Conservation (phyloP, 2,888 invertebrate genomes). For the Acleris emargana region DNA sequence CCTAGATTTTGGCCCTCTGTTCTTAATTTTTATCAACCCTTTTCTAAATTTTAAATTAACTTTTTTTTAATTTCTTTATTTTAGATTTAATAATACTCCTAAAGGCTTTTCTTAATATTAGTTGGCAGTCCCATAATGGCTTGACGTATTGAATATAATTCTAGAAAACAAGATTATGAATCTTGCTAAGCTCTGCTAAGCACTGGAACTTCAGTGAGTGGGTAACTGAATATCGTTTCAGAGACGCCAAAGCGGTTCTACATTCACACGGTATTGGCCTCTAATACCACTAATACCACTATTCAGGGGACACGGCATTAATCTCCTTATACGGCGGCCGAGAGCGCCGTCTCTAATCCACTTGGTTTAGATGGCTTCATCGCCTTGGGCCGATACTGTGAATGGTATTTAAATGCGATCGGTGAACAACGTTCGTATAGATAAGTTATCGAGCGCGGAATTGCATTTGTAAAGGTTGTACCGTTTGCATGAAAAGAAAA, state of each 20-base stretch:
- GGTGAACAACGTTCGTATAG: neutral
- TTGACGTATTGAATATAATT: neutral
- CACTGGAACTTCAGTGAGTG: neutral
- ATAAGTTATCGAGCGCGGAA: too few relatives aligned
- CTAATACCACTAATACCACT: neutral
- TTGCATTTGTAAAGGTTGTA: too few relatives aligned
- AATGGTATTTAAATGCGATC: conserved; percentile 8
- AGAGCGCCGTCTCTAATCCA: conserved; percentile 16
- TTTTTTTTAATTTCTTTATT: too few relatives aligned
- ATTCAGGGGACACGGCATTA: conserved; percentile 1
- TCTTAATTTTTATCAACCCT: too few relatives aligned
- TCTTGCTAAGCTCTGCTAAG: too few relatives aligned
- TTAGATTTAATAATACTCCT: too few relatives aligned
- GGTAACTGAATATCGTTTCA: neutral
- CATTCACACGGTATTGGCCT: conserved; percentile 4
- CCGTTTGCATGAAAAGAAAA: too few relatives aligned
- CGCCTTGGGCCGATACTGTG: conserved; percentile 17
- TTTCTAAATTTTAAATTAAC: too few relatives aligned
- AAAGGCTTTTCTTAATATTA: too few relatives aligned
- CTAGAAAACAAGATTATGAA: neutral
- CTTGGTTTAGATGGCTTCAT: conserved; percentile 29
- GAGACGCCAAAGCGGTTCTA: neutral
- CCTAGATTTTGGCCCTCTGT: too few relatives aligned
- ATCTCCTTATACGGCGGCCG: conserved; percentile 18
- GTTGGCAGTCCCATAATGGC: too few relatives aligned